Conservation (phyloP, 1,140 invertebrate species). For the Drosophila pseudoobscura region DNA sequence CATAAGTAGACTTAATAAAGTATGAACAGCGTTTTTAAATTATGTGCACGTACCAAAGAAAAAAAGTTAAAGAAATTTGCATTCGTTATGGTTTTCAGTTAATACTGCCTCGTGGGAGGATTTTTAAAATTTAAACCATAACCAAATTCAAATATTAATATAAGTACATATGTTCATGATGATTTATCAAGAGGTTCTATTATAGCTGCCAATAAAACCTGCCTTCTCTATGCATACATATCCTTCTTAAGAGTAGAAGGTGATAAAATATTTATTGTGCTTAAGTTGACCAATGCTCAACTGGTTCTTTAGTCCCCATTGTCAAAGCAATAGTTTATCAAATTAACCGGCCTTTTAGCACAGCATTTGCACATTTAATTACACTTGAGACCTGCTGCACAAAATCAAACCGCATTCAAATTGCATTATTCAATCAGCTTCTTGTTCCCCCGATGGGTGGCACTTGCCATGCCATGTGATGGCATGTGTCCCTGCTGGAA, state of each 20-base stretch:
- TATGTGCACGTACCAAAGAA: constrained; percentile 48
- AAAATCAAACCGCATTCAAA: constrained; percentile 74
- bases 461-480: neutral
- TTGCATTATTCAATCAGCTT: constrained; percentile 69
- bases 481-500: too few relatives aligned
- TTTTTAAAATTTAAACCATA: too few relatives aligned
- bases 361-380: constrained; percentile 60
- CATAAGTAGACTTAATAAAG: constrained; percentile 14
- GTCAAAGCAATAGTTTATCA: constrained; percentile 29
- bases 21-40: constrained; percentile 40
- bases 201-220: too few relatives aligned
- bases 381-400: constrained; percentile 65
- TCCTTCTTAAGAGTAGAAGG: too few relatives aligned
- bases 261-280: neutral
- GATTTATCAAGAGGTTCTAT: too few relatives aligned
- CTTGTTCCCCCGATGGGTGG: constrained; percentile 14
- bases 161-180: too few relatives aligned
- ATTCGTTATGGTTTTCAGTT: constrained; percentile 17
- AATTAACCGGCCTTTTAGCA: constrained; percentile 51
- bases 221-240: too few relatives aligned
- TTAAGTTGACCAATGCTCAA: neutral
- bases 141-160: too few relatives aligned
- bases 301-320: neutral
- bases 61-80: constrained; percentile 27
- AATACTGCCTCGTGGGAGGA: neutral